Conservation (phyloP, 2,113 vertebrate genomes). For the Thalassarche chlororhynchos region DNA sequence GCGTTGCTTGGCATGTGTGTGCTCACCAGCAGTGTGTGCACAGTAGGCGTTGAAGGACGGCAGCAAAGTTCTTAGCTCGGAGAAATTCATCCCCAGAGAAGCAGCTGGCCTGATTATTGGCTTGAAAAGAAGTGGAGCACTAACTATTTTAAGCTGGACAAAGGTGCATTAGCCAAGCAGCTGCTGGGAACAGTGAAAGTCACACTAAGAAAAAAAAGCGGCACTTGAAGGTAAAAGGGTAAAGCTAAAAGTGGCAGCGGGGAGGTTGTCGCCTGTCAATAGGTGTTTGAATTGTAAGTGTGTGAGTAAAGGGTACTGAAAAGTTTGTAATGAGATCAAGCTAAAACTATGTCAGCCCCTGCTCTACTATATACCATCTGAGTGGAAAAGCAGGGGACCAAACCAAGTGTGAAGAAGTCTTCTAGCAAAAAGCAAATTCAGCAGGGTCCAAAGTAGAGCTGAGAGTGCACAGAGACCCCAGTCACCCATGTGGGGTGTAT, state of each 20-base stretch:
- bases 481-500: neutral
- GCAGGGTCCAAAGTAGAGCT: neutral
- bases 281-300: neutral
- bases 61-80: neutral
- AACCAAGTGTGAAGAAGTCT: neutral
- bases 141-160: neutral
- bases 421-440: neutral
- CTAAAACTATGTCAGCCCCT: neutral
- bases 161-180: neutral
- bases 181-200: neutral
- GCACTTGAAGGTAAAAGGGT: neutral
- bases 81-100: neutral
- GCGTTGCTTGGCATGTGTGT: fast-evolving
- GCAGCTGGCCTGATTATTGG: neutral
- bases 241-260: neutral
- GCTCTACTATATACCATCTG: neutral
- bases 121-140: neutral
- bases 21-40: neutral
- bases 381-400: neutral
- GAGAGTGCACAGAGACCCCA: neutral
- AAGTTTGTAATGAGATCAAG: neutral
- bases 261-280: neutral
- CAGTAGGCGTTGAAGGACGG: neutral
- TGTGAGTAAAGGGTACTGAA: neutral
- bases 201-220: neutral